Base-by-base conservation (phyloP, 1,140 invertebrate species). In the Drosophila erecta region DNA sequence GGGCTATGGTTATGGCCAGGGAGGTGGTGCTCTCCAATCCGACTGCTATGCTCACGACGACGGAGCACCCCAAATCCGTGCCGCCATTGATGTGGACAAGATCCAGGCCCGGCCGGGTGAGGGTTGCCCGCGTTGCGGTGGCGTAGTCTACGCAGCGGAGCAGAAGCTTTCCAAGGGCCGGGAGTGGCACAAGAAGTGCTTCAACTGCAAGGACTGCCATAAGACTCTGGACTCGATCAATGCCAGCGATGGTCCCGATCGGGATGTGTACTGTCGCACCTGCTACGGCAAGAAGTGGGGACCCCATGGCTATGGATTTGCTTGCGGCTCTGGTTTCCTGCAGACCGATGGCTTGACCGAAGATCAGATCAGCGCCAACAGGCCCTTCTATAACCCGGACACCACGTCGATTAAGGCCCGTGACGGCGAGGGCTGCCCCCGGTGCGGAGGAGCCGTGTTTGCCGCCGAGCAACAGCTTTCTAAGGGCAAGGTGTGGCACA, bases 111-210 rank as follows among this genome's bases (percentile, higher is more conserved):
- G 95, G 20, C 95, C 96, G 44, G 97, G 97, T 64, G 95, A 97
- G 91, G 97, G 97, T 35, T 98, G 97, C 92, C 97, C 97, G 2
- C 94, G 97, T 65, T 98, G 97, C 91, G 97, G 97, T 35, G 97
- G 97, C 40, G 95, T 96, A 3, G 97, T 98, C 1, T 98, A 96
- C 91, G 97, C 97, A 44, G 97, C 97, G 51, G 97, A 98, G 92
- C 95, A 97, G 92, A 96, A 98, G 44, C 93, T 98, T 22, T 96
- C 97, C 37, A 97, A 96, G 91, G 95, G 96, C 59, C 95, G 97
- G 90, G 97, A 98, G 93, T 99, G 97, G 98, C 98, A 97, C 94
- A 95, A 98, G 93, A 99, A 99, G 93, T 99, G 98, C 93, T 99
- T 98, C 94, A 99, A 99, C 93, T 99, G 98, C 93, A 95, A 94